Conservation (phyloP, 2,888 invertebrate genomes). For the Cinara cedri region DNA sequence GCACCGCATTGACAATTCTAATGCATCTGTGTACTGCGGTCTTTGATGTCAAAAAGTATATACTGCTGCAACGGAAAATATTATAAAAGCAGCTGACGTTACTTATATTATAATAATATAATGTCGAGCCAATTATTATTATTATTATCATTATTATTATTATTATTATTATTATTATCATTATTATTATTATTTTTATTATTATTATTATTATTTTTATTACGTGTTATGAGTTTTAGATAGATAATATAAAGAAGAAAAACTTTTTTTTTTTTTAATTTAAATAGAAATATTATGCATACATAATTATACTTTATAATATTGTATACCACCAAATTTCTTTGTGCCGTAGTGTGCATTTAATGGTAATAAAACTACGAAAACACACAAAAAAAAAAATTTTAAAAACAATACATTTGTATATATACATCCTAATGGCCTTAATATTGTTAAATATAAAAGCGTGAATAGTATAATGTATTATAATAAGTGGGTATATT, state of each 20-base stretch:
- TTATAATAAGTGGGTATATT: too few relatives aligned
- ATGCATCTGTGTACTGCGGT: neutral
- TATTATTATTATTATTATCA: constrained; percentile 12
- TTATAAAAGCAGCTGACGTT: neutral
- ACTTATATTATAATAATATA: too few relatives aligned
- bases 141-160: neutral
- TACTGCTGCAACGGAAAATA: neutral
- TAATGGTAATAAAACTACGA: too few relatives aligned
- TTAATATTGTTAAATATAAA: too few relatives aligned
- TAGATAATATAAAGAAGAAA: neutral
- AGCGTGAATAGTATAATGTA: too few relatives aligned
- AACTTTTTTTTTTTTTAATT: neutral
- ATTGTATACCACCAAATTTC: too few relatives aligned
- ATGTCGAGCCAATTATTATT: constrained; percentile 2
- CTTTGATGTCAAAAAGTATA: neutral
- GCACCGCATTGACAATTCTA: neutral
- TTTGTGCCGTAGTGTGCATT: too few relatives aligned
- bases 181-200: neutral
- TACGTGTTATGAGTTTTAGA: too few relatives aligned
- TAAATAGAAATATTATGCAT: too few relatives aligned
- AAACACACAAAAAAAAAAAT: too few relatives aligned
- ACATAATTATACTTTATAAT: neutral
- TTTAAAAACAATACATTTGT: too few relatives aligned
- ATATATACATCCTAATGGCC: too few relatives aligned
- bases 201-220: neutral